Conservation (phyloP, 2,797 vertebrate species). For the Craterocephalus amniculus region DNA sequence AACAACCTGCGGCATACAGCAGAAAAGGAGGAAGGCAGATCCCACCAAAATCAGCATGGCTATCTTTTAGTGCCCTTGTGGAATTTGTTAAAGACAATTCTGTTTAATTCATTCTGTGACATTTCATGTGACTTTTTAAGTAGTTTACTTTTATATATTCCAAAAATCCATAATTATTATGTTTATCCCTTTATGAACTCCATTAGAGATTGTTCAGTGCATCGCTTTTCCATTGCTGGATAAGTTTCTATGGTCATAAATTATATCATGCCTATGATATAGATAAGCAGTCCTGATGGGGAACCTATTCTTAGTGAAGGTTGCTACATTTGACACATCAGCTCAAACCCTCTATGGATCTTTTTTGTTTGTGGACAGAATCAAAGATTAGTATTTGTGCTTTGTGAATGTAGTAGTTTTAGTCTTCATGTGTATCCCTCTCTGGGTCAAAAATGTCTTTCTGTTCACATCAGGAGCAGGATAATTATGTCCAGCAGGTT, state of each 20-base stretch:
- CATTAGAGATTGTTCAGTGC: too few relatives aligned
- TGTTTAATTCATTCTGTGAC: constrained; percentile 7
- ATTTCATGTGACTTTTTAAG: neutral
- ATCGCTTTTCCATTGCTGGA: too few relatives aligned
- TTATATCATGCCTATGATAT: neutral
- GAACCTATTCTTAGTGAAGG: neutral
- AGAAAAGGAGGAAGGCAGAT: neutral
- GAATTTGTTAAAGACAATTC: constrained; percentile 14
- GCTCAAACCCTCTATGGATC: neutral
- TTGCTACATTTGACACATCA: neutral
- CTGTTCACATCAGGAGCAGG: constrained; percentile 18
- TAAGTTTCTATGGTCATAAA: neutral
- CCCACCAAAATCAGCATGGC: constrained; percentile 1
- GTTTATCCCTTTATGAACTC: too few relatives aligned
- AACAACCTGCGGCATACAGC: neutral
- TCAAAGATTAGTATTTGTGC: constrained; percentile 10
- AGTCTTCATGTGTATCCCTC: constrained; percentile 14
- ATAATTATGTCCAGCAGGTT: constrained; percentile 61
- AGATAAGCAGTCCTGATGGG: neutral
- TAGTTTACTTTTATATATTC: constrained; percentile 9
- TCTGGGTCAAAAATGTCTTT: constrained; percentile 12
- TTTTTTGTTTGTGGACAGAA: constrained; percentile 3
- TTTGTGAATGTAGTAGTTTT: constrained; percentile 7
- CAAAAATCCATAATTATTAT: neutral
- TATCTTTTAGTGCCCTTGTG: neutral